Percentiles rank a stretch among this genome's conserved stretches.
These are phyloP conservation scores for Brachylomia viminalis DNA, from an alignment of 2,888 invertebrate species.

Conservation along the genomic window DNA sequence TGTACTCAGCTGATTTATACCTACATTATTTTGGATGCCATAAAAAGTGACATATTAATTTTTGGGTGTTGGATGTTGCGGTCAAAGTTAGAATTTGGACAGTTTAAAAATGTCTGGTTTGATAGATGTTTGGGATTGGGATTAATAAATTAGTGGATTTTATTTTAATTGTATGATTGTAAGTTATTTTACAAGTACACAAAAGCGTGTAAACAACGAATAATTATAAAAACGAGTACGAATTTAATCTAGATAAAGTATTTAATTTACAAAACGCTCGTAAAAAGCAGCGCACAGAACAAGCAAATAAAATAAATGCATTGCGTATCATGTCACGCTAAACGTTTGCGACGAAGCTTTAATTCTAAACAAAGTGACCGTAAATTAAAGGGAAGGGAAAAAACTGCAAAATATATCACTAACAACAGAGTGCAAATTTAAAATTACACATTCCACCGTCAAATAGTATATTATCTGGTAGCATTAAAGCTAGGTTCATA, in stretches of 20 bases:
- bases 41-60: constrained; percentile 70
- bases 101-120: constrained; percentile 10
- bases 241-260: constrained; percentile 29
- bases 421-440: constrained; percentile 70
- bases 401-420: constrained; percentile 62
- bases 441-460: constrained; percentile 64
- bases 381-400: constrained; percentile 55
- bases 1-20: constrained; percentile 67
- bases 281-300: constrained; percentile 2
- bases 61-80: constrained; percentile 47
- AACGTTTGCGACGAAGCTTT: constrained; percentile 51
- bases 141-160: neutral
- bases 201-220: neutral
- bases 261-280: constrained; percentile 37
- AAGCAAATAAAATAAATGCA: constrained; percentile 43
- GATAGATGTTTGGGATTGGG: neutral
- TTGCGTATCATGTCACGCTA: constrained; percentile 52
- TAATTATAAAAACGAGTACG: constrained; percentile 1
- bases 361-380: constrained; percentile 48
- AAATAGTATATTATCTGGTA: constrained; percentile 69
- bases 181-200: neutral
- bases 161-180: neutral
- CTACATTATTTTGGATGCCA: constrained; percentile 70
- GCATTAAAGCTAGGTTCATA: constrained; percentile 69
- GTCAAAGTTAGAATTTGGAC: constrained; percentile 37